phyloP scores from a whole-genome alignment of 2,888 invertebrate genomes.

The Cosmia pyralina region DNA sequence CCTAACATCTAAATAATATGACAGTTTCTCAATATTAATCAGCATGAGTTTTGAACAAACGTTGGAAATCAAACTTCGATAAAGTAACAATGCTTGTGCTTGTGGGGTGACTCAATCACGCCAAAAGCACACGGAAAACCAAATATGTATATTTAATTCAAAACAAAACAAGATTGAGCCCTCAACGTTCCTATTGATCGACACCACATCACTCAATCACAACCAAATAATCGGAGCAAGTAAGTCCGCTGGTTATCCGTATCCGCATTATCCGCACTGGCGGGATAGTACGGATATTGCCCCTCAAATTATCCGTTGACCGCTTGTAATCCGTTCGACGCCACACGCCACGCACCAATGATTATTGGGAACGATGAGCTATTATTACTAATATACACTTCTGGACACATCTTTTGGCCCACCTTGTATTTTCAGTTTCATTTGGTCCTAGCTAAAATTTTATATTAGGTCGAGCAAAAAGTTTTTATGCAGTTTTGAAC shows the following conservation, averaged over 20 bases:
- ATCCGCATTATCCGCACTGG: constrained; percentile 70
- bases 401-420: too few relatives aligned
- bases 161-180: constrained; percentile 38
- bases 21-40: not conserved
- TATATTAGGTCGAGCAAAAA: too few relatives aligned
- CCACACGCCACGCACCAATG: constrained; percentile 70
- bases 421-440: too few relatives aligned
- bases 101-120: not conserved
- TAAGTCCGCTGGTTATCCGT: constrained; percentile 70
- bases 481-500: too few relatives aligned
- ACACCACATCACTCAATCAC: constrained; percentile 65
- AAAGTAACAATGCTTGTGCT: not conserved
- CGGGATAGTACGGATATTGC: constrained; percentile 71
- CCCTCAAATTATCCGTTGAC: constrained; percentile 81
- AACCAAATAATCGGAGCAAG: constrained; percentile 69
- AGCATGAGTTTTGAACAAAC: not conserved
- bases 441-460: too few relatives aligned
- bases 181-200: constrained; percentile 51
- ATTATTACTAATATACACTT: constrained; percentile 60
- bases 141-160: not conserved
- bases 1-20: not conserved
- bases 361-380: constrained; percentile 67
- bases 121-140: not conserved
- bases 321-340: constrained; percentile 77
- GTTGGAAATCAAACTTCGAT: not conserved